Conservation (phyloP, 2,888 invertebrate genomes). For the Ophraella communa region DNA sequence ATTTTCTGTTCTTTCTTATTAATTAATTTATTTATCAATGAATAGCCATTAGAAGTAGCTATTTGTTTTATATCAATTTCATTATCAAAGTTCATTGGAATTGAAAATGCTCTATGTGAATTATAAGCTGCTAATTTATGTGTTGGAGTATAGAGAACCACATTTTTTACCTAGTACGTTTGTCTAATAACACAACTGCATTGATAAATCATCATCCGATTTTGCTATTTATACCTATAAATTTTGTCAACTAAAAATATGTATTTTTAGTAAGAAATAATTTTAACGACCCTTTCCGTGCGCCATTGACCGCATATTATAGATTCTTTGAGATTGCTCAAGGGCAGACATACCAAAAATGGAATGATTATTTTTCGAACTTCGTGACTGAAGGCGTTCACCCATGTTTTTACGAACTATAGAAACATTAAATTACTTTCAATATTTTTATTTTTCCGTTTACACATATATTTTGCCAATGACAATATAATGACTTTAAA, state of each 20-base stretch:
- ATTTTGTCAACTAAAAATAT: constrained; percentile 1
- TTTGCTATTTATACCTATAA: too few species aligned
- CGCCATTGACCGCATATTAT: constrained; percentile 46
- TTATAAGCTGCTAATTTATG: too few species aligned
- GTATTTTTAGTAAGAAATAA: constrained; percentile 11
- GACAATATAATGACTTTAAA: constrained; percentile 32
- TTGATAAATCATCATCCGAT: too few species aligned
- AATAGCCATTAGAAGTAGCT: too few species aligned
- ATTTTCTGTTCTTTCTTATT: too few species aligned
- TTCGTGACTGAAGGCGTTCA: constrained; percentile 52
- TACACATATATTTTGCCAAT: constrained; percentile 33
- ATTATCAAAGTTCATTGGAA: too few species aligned
- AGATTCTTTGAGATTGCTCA: constrained; percentile 54
- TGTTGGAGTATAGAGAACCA: too few species aligned
- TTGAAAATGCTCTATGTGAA: too few species aligned
- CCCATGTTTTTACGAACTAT: constrained; percentile 51
- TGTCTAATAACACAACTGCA: too few species aligned
- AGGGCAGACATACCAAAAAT: constrained; percentile 58
- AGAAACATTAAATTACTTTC: constrained; percentile 42
- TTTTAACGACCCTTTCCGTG: constrained; percentile 13
- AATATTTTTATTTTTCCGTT: constrained; percentile 35
- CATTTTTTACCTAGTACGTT: too few species aligned
- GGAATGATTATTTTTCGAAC: constrained; percentile 56
- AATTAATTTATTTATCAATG: too few species aligned
- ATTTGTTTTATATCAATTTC: too few species aligned